Evolutionary conservation across 1,140 invertebrate species (phyloP).

Genomic region (Musca domestica): DNA sequence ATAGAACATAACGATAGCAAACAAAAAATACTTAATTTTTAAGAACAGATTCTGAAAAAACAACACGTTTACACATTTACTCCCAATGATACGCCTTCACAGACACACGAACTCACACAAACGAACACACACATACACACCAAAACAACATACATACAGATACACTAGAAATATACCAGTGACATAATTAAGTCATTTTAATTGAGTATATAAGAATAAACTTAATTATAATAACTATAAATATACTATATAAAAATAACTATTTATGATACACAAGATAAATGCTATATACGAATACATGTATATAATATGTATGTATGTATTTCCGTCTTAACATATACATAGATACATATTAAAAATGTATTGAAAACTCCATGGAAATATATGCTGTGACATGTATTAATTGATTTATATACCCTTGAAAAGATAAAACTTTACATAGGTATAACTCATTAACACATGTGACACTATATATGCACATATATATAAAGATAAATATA

Average conservation of each 20-base stretch:
- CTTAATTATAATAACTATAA: constrained; percentile 13
- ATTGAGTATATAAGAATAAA: constrained; percentile 9
- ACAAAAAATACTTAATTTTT: neutral
- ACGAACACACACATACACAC: neutral
- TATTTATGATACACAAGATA: constrained; percentile 8
- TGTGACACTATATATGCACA: neutral
- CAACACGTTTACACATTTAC: neutral
- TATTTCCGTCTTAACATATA: neutral
- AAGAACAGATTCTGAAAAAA: neutral
- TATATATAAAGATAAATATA: neutral
- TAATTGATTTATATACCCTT: too few species aligned
- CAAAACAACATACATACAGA: constrained; percentile 1
- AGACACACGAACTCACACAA: constrained; percentile 24
- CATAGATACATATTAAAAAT: neutral
- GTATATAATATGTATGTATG: constrained; percentile 4
- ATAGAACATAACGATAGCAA: neutral
- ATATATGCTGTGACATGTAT: too few species aligned
- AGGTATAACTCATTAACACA: too few species aligned
- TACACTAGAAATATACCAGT: neutral
- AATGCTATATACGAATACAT: neutral
- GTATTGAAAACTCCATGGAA: too few species aligned
- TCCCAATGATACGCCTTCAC: constrained; percentile 42
- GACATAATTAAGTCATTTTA: too few species aligned
- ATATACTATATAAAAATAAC: constrained; percentile 9
- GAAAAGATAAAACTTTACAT: too few species aligned